Evolutionary conservation across 1,140 invertebrate genomes (phyloP).

Genomic region (Formica selysi): DNA sequence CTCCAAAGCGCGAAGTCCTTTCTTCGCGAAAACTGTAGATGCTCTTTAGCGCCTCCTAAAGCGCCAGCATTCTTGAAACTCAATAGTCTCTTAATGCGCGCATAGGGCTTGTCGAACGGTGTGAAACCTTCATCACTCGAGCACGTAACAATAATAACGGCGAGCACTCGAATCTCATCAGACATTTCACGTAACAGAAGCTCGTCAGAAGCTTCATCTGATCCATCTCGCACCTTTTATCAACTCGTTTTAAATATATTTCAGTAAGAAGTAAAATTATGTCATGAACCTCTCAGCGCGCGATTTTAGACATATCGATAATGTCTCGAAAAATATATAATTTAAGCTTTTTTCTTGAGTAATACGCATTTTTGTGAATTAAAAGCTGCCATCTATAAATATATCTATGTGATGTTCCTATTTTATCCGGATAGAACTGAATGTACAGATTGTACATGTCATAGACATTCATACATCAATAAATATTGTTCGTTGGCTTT

Average conservation of each 20-base stretch:
- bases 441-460: not conserved
- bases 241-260: slow-evolving; percentile 21
- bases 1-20: slow-evolving; percentile 29
- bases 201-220: slow-evolving; percentile 24
- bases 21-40: slow-evolving; percentile 57
- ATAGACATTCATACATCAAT: too few relatives aligned
- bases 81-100: slow-evolving; percentile 67
- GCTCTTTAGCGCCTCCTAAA: slow-evolving; percentile 56
- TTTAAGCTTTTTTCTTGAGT: not conserved
- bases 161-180: slow-evolving; percentile 17
- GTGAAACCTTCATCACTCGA: slow-evolving; percentile 43
- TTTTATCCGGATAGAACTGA: not conserved
- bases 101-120: slow-evolving; percentile 18
- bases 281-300: not conserved
- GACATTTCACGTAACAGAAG: slow-evolving; percentile 29
- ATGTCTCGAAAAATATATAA: not conserved
- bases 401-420: not conserved
- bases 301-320: not conserved
- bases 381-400: not conserved
- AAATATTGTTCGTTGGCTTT: not conserved
- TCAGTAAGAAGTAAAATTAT: not conserved
- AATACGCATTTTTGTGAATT: not conserved
- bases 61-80: slow-evolving; percentile 62
- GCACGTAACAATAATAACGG: slow-evolving; percentile 53
- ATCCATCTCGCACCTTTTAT: slow-evolving; percentile 31